Percentiles rank a stretch among this genome's conserved stretches.
Evolutionary conservation across 35 echinoderm and acorn worm genomes (phyloP).

Genomic region (Apostichopus parvimensis): DNA sequence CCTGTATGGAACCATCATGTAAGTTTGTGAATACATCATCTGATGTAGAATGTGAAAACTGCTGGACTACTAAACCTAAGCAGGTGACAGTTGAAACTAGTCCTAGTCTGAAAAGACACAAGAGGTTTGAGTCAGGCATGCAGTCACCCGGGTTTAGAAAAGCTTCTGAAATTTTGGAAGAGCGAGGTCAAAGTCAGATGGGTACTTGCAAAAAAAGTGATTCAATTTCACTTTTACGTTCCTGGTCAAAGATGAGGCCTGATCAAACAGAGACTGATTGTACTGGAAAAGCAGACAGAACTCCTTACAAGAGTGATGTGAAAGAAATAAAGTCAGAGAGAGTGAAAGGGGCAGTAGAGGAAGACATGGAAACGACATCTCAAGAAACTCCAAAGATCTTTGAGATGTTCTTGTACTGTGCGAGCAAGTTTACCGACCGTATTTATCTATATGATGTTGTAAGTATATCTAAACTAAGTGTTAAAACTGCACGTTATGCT

Average conservation of each 20-base stretch:
- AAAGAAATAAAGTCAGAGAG: neutral
- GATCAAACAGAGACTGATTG: neutral
- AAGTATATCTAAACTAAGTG: neutral
- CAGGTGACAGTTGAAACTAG: neutral
- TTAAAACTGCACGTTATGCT: too few relatives aligned
- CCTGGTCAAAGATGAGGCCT: neutral
- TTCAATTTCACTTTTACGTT: neutral
- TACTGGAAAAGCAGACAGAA: neutral
- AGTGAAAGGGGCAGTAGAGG: neutral
- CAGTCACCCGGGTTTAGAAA: neutral
- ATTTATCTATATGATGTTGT: conserved; percentile 86
- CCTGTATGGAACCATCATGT: conserved; percentile 34
- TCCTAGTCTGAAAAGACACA: neutral
- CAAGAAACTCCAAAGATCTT: conserved; percentile 1
- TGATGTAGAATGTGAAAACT: conserved; percentile 43
- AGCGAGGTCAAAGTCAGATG: neutral
- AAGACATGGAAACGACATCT: neutral
- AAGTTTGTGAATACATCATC: conserved; percentile 20
- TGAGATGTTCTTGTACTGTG: conserved; percentile 66
- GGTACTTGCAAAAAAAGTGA: neutral
- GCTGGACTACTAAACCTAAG: conserved; percentile 26
- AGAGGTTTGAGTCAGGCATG: neutral
- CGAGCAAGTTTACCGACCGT: conserved; percentile 78
- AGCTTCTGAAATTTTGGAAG: neutral
- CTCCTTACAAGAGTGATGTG: neutral